Base-by-base conservation (phyloP, 2,113 vertebrate species). In the Alethe diademata region DNA sequence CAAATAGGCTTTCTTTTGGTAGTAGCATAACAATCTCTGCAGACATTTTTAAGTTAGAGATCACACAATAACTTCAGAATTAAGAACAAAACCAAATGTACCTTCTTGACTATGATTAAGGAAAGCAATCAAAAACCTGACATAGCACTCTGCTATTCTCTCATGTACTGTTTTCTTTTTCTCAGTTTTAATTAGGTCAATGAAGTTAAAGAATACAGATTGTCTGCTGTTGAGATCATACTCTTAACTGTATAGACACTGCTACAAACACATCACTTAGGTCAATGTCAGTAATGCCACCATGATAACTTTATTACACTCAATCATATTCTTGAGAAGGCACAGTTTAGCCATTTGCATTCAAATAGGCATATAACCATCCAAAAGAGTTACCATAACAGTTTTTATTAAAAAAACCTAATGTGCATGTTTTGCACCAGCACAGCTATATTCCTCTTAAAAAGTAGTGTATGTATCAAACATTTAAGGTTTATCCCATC, bases 401-500 rank as follows among this genome's bases (percentile, higher is more conserved):
- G 51, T 90, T 97, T 98, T 98, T 98, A 97, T 97, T 96, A 76
- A 90, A 98, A 51, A 28, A 96, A 84, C 26, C 70, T 94, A 97
- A 92, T 94, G 97, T 97, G 97, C 92, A 92, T 78, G 82, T 84
- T 92, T 93, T 94, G 88, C 95, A 96, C 92, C 92, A 96, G 91
- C 64, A 36, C 90, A 83, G 88, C 57, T 95, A 43, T 87, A 45
- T 79, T 90, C 66, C 94, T 90, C 93, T 96, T 94, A 97, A 97
- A 97, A 98, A 98, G 96, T 95, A 97, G 94, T 96, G 90, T 72
- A 96, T 78, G 84, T 97, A 98, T 98, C 97, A 98, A 98, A 98
- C 92, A 90, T 96, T 97, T 93, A 91, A 86, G 65, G 76, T 95
- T 94, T 73, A 78, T 51, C 25, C 53, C 72, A 91, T 96, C 86